Conservation (phyloP, 1,140 invertebrate species). For the Protaetia brevitarsis region DNA sequence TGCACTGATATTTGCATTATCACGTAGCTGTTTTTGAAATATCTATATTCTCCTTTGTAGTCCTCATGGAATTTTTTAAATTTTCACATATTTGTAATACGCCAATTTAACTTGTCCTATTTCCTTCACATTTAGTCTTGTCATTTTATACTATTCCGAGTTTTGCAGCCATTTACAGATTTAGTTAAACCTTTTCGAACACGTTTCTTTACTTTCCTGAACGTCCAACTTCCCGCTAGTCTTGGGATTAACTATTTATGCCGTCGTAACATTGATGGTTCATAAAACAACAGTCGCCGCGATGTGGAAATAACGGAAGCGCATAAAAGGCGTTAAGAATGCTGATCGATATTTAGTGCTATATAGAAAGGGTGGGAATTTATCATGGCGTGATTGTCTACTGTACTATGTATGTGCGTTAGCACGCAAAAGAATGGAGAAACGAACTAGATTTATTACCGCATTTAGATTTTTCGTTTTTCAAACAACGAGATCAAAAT, state of each 20-base stretch:
- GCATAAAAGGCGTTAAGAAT: neutral
- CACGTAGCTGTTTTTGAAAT: too few species aligned
- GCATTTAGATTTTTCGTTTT: neutral
- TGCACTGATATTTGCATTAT: too few species aligned
- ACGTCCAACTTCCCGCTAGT: neutral
- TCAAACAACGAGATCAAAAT: neutral
- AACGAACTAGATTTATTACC: constrained; percentile 6
- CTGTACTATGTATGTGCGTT: constrained; percentile 1
- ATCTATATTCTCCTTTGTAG: too few species aligned
- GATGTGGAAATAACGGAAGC: neutral
- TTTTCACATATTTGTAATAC: too few species aligned
- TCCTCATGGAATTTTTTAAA: too few species aligned
- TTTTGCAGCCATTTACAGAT: neutral
- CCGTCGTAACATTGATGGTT: neutral
- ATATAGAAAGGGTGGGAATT: neutral
- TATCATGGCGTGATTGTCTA: neutral
- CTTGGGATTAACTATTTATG: neutral
- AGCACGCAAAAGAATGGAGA: neutral
- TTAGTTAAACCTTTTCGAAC: neutral
- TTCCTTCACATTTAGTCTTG: too few species aligned
- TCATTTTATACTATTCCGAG: too few species aligned
- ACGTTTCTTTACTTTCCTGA: neutral
- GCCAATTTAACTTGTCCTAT: too few species aligned
- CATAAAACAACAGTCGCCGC: neutral
- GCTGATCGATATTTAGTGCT: constrained; percentile 4